Evolutionary conservation across 2,888 invertebrate species (phyloP).

Genomic region (Belgica antarctica): DNA sequence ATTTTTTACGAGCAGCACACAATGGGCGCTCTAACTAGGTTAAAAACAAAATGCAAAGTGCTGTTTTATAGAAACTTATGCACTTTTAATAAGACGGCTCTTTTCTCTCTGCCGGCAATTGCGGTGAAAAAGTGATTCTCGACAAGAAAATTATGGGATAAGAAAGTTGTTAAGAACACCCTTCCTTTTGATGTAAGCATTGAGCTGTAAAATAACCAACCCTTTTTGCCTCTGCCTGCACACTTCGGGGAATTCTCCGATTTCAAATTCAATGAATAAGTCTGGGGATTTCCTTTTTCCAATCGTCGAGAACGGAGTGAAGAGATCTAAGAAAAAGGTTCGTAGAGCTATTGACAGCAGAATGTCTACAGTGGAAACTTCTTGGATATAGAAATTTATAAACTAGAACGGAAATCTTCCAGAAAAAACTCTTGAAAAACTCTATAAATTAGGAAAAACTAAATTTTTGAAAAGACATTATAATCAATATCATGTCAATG

Average conservation of each 20-base stretch:
- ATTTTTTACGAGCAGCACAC: background rate
- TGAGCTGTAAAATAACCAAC: background rate
- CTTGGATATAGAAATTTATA: too few species aligned
- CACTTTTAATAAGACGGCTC: background rate
- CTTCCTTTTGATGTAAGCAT: background rate
- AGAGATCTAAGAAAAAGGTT: too few species aligned
- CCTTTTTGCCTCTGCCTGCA: background rate
- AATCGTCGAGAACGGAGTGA: too few species aligned
- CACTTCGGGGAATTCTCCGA: background rate
- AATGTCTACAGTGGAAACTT: too few species aligned
- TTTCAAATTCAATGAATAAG: constrained; percentile 13
- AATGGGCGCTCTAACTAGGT: background rate
- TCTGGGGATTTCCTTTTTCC: too few species aligned
- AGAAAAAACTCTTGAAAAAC: too few species aligned
- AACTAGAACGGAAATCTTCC: too few species aligned
- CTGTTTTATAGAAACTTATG: background rate
- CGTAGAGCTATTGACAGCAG: too few species aligned
- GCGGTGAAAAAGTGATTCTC: background rate
- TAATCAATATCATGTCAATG: too few species aligned
- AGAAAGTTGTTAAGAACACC: constrained; percentile 1
- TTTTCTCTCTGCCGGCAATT: background rate
- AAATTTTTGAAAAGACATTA: too few species aligned
- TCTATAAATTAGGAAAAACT: too few species aligned
- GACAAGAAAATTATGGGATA: background rate
- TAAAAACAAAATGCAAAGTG: background rate